These are phyloP conservation scores for Philereme vetulata DNA, from an alignment of 2,888 invertebrate species.

Conservation along the genomic window DNA sequence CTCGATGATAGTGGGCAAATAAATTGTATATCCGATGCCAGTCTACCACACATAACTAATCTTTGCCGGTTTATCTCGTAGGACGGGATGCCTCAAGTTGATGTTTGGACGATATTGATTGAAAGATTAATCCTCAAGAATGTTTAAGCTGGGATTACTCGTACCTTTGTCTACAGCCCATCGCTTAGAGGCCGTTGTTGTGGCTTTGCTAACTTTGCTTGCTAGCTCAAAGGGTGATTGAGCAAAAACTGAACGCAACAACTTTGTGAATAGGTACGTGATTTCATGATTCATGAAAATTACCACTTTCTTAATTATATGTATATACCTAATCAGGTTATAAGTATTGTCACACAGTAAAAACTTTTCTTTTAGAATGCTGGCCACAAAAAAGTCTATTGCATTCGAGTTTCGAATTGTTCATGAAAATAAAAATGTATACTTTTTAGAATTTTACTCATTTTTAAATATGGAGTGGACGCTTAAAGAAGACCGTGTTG, in stretches of 20 bases:
- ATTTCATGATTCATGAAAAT: neutral
- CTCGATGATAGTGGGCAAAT: no score
- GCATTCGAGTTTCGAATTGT: no score
- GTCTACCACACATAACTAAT: constrained; percentile 8
- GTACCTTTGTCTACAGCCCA: constrained; percentile 27
- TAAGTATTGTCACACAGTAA: no score
- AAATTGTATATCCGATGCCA: no score
- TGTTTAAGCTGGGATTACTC: constrained; percentile 28
- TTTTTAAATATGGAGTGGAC: no score
- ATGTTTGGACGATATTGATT: constrained; percentile 35
- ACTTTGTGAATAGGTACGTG: constrained; percentile 11
- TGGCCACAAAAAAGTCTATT: no score
- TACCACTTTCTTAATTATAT: no score
- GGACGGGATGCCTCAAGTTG: constrained; percentile 24
- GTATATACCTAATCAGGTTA: no score
- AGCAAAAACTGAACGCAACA: constrained; percentile 18
- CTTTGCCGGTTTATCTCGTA: constrained; percentile 25
- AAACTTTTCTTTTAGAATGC: no score
- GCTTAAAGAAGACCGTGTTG: no score
- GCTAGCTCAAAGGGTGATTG: constrained; percentile 16
- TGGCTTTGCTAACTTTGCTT: constrained; percentile 15
- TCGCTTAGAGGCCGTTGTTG: constrained; percentile 13
- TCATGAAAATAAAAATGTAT: no score
- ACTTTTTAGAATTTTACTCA: no score
- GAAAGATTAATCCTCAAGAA: constrained; percentile 34